A percentile compares a stretch with the other conserved stretches of the same genome.
Conservation (phyloP, 37 sponge, comb jelly and placozoan species). For the Spongia lamella region DNA sequence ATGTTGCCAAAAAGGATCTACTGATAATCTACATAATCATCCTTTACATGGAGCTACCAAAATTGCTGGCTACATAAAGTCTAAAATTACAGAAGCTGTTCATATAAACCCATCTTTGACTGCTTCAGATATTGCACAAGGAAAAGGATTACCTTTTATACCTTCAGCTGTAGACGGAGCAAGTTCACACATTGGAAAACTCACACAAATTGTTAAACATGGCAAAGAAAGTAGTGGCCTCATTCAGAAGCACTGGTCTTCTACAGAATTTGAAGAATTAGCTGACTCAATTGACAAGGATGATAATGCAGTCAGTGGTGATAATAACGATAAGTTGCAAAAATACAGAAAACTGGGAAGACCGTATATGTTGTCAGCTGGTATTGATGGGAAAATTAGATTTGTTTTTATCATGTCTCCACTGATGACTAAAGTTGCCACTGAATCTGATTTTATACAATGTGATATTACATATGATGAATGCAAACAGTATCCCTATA, state of each 20-base stretch:
- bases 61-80: constrained; percentile 6
- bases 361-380: constrained; percentile 18
- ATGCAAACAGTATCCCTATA: constrained; percentile 10
- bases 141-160: constrained; percentile 23
- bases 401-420: constrained; percentile 27
- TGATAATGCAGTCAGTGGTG: constrained; percentile 15
- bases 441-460: constrained; percentile 14
- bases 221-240: constrained; percentile 20
- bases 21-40: constrained; percentile 19
- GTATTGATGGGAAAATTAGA: constrained; percentile 11
- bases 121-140: constrained; percentile 12
- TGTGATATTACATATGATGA: constrained; percentile 37
- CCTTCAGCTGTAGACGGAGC: constrained; percentile 37
- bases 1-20: not conserved
- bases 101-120: constrained; percentile 14
- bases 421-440: constrained; percentile 22
- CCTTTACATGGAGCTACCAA: constrained; percentile 3
- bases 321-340: constrained; percentile 3
- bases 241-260: constrained; percentile 7
- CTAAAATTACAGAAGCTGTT: constrained; percentile 7
- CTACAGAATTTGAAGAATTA: constrained; percentile 23
- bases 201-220: constrained; percentile 19
- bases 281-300: constrained; percentile 27
- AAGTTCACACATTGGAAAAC: constrained; percentile 16
- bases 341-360: constrained; percentile 29